phyloP scores from a whole-genome alignment of 2,797 vertebrate genomes.

The Catostomus latipinnis region DNA sequence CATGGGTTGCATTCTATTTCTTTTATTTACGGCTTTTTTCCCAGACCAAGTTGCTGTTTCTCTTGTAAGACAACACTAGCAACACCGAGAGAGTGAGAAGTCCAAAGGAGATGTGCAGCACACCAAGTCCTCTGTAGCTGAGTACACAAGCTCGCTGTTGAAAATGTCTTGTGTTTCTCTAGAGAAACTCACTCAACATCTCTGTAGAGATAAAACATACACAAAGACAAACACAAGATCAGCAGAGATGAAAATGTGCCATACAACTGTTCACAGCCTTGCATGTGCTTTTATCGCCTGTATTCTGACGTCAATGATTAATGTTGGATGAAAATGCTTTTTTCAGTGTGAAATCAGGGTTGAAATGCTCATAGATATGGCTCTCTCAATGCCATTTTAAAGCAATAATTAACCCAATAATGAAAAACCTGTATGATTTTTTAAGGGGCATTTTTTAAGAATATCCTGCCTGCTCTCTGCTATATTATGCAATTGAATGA shows the following conservation, averaged over 20 bases:
- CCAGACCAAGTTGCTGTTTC: too few species aligned
- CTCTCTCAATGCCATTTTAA: background rate
- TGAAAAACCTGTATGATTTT: too few species aligned
- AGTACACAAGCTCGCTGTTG: background rate
- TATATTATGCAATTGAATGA: too few species aligned
- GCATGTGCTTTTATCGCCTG: constrained; percentile 19
- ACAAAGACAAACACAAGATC: constrained; percentile 54
- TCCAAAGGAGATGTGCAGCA: background rate
- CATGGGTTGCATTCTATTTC: too few species aligned
- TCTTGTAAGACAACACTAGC: too few species aligned
- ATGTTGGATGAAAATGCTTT: constrained; percentile 59
- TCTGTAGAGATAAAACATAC: constrained; percentile 59
- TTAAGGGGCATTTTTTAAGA: too few species aligned
- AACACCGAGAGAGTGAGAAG: background rate
- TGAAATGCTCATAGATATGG: constrained; percentile 9
- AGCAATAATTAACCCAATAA: background rate
- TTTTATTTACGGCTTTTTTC: too few species aligned
- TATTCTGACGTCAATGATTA: constrained; percentile 54
- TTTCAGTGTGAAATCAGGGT: constrained; percentile 49
- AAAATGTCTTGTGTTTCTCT: constrained; percentile 15
- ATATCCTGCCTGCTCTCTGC: too few species aligned
- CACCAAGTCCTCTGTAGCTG: constrained; percentile 6
- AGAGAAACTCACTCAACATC: constrained; percentile 56
- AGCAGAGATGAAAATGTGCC: constrained; percentile 51
- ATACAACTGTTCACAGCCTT: constrained; percentile 6